Evolutionary conservation across 2,888 invertebrate genomes (phyloP).

Genomic region (Aphidoletes aphidimyza): DNA sequence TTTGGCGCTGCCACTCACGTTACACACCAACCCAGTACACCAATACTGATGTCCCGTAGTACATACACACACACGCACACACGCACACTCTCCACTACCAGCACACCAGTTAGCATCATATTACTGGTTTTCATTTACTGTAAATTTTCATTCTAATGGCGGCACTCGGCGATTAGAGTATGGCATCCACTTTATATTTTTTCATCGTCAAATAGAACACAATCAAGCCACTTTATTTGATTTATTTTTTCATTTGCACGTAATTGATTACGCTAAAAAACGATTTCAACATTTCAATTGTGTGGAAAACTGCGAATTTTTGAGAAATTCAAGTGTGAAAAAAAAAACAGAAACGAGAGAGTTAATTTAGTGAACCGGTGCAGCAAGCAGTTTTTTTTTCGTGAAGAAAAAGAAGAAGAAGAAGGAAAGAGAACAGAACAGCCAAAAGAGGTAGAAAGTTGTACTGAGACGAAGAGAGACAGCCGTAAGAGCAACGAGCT

Average conservation of each 20-base stretch:
- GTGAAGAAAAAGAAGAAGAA: not conserved
- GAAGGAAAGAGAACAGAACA: no score
- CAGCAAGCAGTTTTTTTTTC: no score
- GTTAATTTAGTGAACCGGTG: not conserved
- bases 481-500: not conserved
- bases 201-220: constrained; percentile 35
- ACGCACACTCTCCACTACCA: not conserved
- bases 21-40: not conserved
- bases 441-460: constrained; percentile 10
- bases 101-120: constrained; percentile 21
- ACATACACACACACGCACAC: not conserved
- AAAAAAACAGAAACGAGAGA: no score
- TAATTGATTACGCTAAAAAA: not conserved
- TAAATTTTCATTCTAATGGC: constrained; percentile 53
- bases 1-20: constrained; percentile 30
- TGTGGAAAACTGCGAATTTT: not conserved
- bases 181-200: constrained; percentile 34
- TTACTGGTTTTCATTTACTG: constrained; percentile 13
- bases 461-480: constrained; percentile 9
- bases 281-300: not conserved
- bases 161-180: constrained; percentile 51
- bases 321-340: not conserved
- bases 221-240: constrained; percentile 5
- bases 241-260: not conserved
- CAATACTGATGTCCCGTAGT: no score